Evolutionary conservation across 2,888 invertebrate genomes (phyloP).

Genomic region (Terebella lapidaria): DNA sequence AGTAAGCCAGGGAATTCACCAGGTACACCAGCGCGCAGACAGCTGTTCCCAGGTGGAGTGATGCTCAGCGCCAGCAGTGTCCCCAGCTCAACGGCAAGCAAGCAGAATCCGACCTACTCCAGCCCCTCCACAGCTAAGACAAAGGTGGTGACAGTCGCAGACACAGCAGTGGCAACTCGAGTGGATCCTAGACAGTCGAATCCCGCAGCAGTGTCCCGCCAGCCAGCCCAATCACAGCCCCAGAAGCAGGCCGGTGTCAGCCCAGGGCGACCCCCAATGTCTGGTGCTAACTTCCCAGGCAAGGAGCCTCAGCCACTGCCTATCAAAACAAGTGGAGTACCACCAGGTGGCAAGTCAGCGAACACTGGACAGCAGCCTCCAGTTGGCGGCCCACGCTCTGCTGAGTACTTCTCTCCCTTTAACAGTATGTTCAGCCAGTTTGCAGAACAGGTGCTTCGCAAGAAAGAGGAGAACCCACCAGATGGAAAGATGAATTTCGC

Average conservation of each 20-base stretch:
- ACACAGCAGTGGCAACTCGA: slow-evolving; percentile 6
- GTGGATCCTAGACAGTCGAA: slow-evolving; percentile 5
- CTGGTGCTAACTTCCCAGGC: neutral
- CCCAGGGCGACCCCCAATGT: neutral
- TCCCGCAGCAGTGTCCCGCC: neutral
- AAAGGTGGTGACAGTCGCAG: slow-evolving; percentile 13
- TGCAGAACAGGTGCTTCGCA: slow-evolving; percentile 50
- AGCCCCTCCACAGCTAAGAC: slow-evolving; percentile 30
- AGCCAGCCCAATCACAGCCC: too few species aligned
- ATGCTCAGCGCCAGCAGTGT: neutral
- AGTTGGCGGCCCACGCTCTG: neutral
- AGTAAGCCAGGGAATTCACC: too few species aligned
- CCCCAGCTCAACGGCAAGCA: slow-evolving; percentile 60
- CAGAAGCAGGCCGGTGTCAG: too few species aligned
- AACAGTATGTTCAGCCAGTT: slow-evolving; percentile 72
- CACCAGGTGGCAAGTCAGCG: slow-evolving; percentile 1
- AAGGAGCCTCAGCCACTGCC: slow-evolving; percentile 38
- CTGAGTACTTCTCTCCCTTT: slow-evolving; percentile 73
- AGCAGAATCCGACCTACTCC: slow-evolving; percentile 54
- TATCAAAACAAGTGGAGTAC: slow-evolving; percentile 25
- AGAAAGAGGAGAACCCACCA: slow-evolving; percentile 46
- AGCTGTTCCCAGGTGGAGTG: neutral
- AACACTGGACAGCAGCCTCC: neutral
- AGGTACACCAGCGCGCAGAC: neutral
- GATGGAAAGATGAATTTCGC: slow-evolving; percentile 64